Conservation (phyloP, 2,113 vertebrate genomes). For the Platycercus adscitus region DNA sequence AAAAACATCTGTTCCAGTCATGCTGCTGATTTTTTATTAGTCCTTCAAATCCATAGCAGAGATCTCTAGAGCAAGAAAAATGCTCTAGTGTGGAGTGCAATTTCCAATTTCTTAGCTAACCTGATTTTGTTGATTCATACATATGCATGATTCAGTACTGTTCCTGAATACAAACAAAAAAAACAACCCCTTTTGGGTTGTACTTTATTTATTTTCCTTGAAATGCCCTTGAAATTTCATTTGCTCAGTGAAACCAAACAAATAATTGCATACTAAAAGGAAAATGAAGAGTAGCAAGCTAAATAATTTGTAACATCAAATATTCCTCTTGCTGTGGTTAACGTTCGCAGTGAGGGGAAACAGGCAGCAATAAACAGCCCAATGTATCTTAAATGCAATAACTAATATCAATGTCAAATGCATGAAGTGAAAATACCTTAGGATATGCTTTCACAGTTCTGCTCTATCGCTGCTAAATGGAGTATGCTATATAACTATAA, state of each 20-base stretch:
- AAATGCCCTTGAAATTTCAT: constrained; percentile 83
- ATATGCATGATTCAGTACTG: constrained; percentile 80
- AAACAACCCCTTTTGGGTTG: constrained; percentile 27
- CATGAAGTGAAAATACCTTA: constrained; percentile 74
- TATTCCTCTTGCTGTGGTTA: constrained; percentile 70
- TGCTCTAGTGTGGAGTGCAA: constrained; percentile 75
- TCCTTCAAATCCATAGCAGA: constrained; percentile 80
- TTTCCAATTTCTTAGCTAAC: constrained; percentile 82
- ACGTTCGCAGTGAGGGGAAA: constrained; percentile 66
- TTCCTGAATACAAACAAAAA: constrained; percentile 74
- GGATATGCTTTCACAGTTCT: constrained; percentile 68
- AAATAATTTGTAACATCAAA: constrained; percentile 79
- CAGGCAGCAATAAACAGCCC: constrained; percentile 69
- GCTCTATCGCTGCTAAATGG: constrained; percentile 68
- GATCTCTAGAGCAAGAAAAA: constrained; percentile 82
- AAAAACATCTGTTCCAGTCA: constrained; percentile 88
- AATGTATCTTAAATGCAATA: constrained; percentile 73
- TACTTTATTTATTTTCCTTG: constrained; percentile 80
- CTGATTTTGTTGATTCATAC: constrained; percentile 82
- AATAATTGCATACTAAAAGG: constrained; percentile 81
- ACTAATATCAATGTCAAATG: constrained; percentile 75
- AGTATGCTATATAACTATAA: constrained; percentile 58
- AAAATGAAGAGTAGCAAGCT: constrained; percentile 69
- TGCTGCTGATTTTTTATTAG: constrained; percentile 83
- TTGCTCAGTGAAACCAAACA: constrained; percentile 81